phyloP scores from a whole-genome alignment of 2,113 vertebrate genomes.

The Nyctibius bracteatus region DNA sequence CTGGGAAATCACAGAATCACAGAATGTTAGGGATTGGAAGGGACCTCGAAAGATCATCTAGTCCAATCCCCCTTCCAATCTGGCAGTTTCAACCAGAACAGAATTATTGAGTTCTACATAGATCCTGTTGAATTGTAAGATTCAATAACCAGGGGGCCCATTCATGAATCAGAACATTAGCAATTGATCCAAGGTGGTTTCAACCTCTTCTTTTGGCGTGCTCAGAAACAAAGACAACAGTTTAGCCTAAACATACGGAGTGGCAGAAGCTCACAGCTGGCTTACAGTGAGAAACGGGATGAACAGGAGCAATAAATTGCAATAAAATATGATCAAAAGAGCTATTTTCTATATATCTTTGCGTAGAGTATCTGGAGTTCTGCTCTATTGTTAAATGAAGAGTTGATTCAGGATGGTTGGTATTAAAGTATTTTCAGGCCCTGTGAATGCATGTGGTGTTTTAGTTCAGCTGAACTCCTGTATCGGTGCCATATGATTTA shows the following conservation, averaged over 20 bases:
- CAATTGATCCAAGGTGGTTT: background rate
- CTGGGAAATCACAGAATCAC: too few relatives aligned
- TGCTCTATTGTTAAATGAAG: background rate
- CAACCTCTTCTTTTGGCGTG: background rate
- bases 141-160: background rate
- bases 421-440: background rate
- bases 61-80: too few relatives aligned
- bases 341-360: background rate
- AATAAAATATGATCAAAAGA: background rate
- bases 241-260: background rate
- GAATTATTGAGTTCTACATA: background rate
- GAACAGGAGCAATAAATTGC: background rate
- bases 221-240: background rate
- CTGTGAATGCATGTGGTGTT: background rate
- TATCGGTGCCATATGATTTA: background rate
- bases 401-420: background rate
- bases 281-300: background rate
- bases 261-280: background rate
- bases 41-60: too few relatives aligned
- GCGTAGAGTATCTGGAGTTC: background rate
- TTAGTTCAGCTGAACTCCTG: background rate
- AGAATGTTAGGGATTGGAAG: too few relatives aligned
- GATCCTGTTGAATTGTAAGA: background rate
- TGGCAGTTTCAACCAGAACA: background rate
- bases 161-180: background rate